These are phyloP conservation scores for Eumaeus atala DNA, from an alignment of 1,140 invertebrate genomes.

Conservation along the genomic window DNA sequence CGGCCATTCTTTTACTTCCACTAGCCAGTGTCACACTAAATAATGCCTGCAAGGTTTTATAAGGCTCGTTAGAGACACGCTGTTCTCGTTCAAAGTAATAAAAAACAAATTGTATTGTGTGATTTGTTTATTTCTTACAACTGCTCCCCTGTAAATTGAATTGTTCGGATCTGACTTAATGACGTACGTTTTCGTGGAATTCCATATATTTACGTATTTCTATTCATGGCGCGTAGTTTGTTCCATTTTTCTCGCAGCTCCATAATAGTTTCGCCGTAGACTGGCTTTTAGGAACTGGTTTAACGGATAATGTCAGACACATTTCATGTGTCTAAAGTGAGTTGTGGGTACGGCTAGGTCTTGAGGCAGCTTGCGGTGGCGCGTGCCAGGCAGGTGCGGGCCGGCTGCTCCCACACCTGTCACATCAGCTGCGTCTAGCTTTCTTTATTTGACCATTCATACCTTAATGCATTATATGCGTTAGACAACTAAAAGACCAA, in stretches of 20 bases:
- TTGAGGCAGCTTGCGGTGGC: conserved; percentile 58
- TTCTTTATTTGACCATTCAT: conserved; percentile 22
- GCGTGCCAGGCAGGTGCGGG: conserved; percentile 61
- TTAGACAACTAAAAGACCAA: background rate
- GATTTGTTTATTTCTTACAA: conserved; percentile 5
- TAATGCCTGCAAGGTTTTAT: no score
- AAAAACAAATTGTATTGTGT: background rate
- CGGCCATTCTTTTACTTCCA: no score
- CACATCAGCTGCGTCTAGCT: conserved; percentile 57
- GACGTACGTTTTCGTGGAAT: conserved; percentile 15
- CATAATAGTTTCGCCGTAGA: conserved; percentile 15
- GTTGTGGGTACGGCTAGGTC: conserved; percentile 27
- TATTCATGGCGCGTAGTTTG: conserved; percentile 12
- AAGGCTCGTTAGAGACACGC: no score
- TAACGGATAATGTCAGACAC: conserved; percentile 14
- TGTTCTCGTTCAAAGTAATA: conserved; percentile 4
- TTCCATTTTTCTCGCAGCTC: conserved; percentile 14
- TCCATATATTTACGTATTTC: conserved; percentile 12
- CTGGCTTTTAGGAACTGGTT: conserved; percentile 20
- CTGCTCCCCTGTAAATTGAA: background rate
- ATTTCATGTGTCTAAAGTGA: conserved; percentile 26
- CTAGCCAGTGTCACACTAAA: no score
- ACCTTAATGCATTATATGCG: conserved; percentile 3
- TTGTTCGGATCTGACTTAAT: conserved; percentile 3
- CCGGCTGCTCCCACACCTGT: conserved; percentile 66